Percentiles rank a stretch among this genome's conserved stretches.
phyloP scores from a whole-genome alignment of 1,140 invertebrate genomes.

The Zelostemma sp. region DNA sequence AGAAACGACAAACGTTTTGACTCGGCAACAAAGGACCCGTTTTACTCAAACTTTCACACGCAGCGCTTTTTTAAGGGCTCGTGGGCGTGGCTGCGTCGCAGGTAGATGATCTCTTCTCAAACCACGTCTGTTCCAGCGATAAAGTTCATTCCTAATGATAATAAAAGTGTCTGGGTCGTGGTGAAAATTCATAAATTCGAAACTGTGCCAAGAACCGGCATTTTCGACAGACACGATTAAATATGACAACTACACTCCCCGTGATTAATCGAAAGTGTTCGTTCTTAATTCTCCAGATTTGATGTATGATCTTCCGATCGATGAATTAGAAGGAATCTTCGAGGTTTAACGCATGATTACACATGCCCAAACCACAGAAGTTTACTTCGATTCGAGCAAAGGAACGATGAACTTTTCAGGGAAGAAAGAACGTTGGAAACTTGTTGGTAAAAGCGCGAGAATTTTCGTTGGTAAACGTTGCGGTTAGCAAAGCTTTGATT shows the following conservation, averaged over 20 bases:
- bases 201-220: not conserved
- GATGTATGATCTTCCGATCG: constrained; percentile 1
- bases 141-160: constrained; percentile 25
- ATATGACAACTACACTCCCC: not conserved
- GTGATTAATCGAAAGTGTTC: constrained; percentile 1
- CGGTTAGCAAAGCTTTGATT: constrained; percentile 64
- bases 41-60: constrained; percentile 57
- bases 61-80: constrained; percentile 44
- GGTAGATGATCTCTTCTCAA: constrained; percentile 46
- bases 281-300: not conserved
- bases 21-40: constrained; percentile 48
- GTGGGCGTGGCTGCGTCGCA: constrained; percentile 51
- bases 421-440: not conserved
- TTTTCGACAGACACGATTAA: not conserved
- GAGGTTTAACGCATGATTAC: not conserved
- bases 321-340: not conserved
- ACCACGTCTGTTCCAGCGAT: constrained; percentile 24
- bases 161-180: not conserved
- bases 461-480: constrained; percentile 42
- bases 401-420: not conserved
- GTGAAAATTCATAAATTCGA: not conserved
- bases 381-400: too few species aligned
- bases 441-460: not conserved
- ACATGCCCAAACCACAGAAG: not conserved
- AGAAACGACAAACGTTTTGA: constrained; percentile 49